These are phyloP conservation scores for Dasysyrphus albostriatus DNA, from an alignment of 2,888 invertebrate species.

Conservation along the genomic window DNA sequence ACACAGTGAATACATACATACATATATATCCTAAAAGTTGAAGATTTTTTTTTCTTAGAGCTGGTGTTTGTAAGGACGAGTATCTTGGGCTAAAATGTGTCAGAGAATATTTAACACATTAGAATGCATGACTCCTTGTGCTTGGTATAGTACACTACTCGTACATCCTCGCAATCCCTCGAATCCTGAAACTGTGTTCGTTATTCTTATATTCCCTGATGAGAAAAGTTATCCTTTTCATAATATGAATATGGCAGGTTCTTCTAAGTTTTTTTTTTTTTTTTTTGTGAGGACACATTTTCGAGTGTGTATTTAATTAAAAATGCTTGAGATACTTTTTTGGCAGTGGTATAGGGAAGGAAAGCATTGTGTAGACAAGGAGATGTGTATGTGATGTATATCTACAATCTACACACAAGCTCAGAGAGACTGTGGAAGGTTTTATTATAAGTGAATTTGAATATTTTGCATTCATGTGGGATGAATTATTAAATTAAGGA, in stretches of 20 bases:
- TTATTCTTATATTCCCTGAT: conserved; percentile 23
- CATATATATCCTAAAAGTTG: conserved; percentile 22
- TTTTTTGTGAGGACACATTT: conserved; percentile 47
- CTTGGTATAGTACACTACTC: neutral
- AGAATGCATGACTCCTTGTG: conserved; percentile 50
- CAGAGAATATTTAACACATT: conserved; percentile 66
- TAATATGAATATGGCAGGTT: conserved; percentile 37
- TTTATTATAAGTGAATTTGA: conserved; percentile 52
- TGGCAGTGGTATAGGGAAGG: neutral
- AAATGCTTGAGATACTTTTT: conserved; percentile 70
- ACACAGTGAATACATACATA: neutral
- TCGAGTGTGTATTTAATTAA: conserved; percentile 71
- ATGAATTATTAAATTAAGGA: conserved; percentile 63
- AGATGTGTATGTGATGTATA: neutral
- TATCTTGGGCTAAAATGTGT: conserved; percentile 52
- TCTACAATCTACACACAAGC: neutral
- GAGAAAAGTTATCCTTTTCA: conserved; percentile 43
- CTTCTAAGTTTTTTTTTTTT: conserved; percentile 2
- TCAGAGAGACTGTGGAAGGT: conserved; percentile 15
- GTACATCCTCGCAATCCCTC: neutral
- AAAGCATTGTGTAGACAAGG: conserved; percentile 29
- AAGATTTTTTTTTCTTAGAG: conserved; percentile 41
- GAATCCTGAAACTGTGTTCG: conserved; percentile 41
- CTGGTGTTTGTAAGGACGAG: conserved; percentile 9
- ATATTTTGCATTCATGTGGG: conserved; percentile 64